Percentiles rank a stretch among this genome's conserved stretches.
phyloP scores from a whole-genome alignment of 1,140 invertebrate genomes.

The Trichonephila clavipes region DNA sequence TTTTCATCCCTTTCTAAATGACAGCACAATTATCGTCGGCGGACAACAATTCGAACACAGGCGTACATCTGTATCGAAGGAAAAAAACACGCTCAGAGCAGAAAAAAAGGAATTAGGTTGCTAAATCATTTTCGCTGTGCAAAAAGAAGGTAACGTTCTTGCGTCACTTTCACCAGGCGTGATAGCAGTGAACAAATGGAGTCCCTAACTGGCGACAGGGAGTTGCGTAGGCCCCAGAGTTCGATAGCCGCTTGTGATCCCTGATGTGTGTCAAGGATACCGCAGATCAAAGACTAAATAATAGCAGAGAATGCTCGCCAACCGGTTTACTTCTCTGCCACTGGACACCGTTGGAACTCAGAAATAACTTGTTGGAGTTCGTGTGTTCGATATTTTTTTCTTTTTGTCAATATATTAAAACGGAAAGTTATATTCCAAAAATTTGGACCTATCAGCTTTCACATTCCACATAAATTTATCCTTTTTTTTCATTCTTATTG shows the following conservation, averaged over 20 bases:
- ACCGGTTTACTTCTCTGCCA: background rate
- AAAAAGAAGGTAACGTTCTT: background rate
- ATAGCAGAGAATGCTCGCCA: background rate
- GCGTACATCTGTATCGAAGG: background rate
- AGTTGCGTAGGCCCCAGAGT: conserved; percentile 43
- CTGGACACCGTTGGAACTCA: background rate
- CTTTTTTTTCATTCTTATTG: no score
- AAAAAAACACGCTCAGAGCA: background rate
- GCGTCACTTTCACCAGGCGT: conserved; percentile 39
- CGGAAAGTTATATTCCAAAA: no score
- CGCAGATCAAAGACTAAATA: background rate
- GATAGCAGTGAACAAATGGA: no score
- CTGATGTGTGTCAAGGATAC: conserved; percentile 62
- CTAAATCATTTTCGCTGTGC: background rate
- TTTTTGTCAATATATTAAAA: background rate
- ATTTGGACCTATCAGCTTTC: no score
- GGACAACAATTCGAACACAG: background rate
- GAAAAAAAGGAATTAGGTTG: background rate
- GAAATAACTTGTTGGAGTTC: background rate
- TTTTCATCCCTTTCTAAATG: background rate
- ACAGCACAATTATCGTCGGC: background rate
- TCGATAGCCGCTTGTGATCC: conserved; percentile 41
- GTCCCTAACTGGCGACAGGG: no score
- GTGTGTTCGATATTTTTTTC: background rate
- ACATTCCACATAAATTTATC: no score